These are phyloP conservation scores for Drosophila arizonae DNA, from an alignment of 1,140 invertebrate genomes.

Conservation along the genomic window DNA sequence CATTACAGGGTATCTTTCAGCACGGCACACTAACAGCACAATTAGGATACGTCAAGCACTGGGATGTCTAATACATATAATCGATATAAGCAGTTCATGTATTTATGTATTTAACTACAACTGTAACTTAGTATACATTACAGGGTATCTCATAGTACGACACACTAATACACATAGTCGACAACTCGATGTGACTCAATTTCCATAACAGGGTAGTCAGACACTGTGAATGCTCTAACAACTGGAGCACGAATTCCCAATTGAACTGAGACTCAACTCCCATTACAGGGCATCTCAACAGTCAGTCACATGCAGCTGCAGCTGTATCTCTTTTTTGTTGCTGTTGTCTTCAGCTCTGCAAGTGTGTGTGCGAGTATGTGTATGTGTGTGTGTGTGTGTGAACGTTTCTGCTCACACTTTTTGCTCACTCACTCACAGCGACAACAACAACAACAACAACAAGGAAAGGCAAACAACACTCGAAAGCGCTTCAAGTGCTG, in stretches of 20 bases:
- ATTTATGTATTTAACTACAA: too few species aligned
- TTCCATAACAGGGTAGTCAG: not conserved
- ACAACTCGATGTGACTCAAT: too few species aligned
- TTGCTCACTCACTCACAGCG: slow-evolving; percentile 1
- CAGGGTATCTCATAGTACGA: too few species aligned
- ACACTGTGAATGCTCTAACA: not conserved
- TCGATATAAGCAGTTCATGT: too few species aligned
- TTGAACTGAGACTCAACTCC: too few species aligned
- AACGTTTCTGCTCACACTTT: not conserved
- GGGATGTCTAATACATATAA: too few species aligned
- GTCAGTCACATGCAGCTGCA: not conserved
- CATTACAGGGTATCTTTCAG: not conserved
- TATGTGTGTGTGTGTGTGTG: not conserved
- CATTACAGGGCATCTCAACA: too few species aligned
- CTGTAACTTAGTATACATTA: too few species aligned
- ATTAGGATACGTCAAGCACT: too few species aligned
- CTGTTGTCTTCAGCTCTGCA: not conserved
- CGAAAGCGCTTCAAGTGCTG: slow-evolving; percentile 8
- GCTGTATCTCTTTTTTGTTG: not conserved
- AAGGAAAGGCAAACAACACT: slow-evolving; percentile 9
- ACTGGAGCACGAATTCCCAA: not conserved
- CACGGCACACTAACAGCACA: not conserved
- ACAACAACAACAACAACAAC: not conserved
- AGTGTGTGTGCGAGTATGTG: not conserved
- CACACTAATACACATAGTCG: too few species aligned